phyloP scores from a whole-genome alignment of 2,113 vertebrate genomes.

The Dromiciops gliroides region DNA sequence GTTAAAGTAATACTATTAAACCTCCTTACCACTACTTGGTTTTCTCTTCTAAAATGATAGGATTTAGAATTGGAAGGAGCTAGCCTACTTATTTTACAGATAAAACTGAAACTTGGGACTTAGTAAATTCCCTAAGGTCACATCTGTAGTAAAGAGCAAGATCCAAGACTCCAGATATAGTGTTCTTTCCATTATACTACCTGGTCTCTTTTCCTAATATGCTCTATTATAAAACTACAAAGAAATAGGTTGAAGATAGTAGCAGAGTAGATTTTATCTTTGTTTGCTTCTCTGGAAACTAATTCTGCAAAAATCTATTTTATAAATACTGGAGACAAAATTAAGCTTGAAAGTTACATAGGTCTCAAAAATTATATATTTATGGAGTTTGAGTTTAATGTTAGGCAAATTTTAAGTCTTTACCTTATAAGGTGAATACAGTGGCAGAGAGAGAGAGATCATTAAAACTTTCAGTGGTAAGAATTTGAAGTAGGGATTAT shows the following conservation, averaged over 20 bases:
- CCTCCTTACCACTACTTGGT: not conserved
- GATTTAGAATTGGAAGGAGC: not conserved
- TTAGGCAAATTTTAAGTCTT: not conserved
- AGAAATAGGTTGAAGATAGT: not conserved
- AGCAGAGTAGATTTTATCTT: conserved; percentile 12
- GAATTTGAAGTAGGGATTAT: conserved; percentile 7
- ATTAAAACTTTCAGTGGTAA: not conserved
- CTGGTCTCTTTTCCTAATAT: not conserved
- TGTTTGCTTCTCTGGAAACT: not conserved
- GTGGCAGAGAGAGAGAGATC: not conserved
- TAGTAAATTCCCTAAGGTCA: not conserved
- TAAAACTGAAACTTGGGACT: not conserved
- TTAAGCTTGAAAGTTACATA: not conserved
- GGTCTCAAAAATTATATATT: not conserved
- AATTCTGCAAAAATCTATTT: not conserved
- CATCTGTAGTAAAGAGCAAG: not conserved
- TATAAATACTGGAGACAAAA: not conserved
- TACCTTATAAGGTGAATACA: not conserved
- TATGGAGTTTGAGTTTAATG: not conserved
- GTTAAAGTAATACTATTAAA: not conserved
- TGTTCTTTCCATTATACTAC: not conserved
- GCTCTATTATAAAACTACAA: not conserved
- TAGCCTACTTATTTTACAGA: not conserved
- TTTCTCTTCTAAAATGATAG: not conserved
- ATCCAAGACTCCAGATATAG: not conserved